Base-by-base conservation (phyloP, 1,140 invertebrate species). In the Coptotermes formosanus region DNA sequence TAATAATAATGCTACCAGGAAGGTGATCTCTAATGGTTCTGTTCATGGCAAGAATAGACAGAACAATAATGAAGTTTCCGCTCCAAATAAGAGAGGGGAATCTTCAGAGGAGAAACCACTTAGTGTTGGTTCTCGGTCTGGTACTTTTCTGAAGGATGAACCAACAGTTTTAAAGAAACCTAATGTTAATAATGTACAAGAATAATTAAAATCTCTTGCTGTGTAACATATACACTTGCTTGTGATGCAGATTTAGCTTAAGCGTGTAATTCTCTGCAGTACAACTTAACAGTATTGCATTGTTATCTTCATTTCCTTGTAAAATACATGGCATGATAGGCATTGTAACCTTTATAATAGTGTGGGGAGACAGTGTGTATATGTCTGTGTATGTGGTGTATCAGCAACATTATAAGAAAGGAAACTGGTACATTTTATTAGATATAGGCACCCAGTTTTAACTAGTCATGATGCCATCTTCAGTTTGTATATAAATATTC, bases 111-210 rank as follows among this genome's bases (percentile, higher is more conserved):
- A 84, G 25, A 84, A 30, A 30, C 85, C 19, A 14, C 85, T 44
- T 32, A 82, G 90, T 12, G 91, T 92, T 45, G 92, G 91, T 82
- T 92, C 91, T 21, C 91, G 95, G 86, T 95, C 95, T 1, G 94
- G 94, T 21, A 96, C 95, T 0, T 96, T 95, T 88, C 90, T 95
- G 16, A 95, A 95, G 89, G 95, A 95, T 88, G 94, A 95, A 89
- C 91, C 94, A 83, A 91, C 94, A 23, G 91, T 93, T 88, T 89
- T 93, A 30, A 92, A 93, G 82, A 92, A 91, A 55, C 88, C 90
- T 7, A 91, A 91, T 83, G 90, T 92, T 85, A 90, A 91, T 85
- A 90, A 91, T 12, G 89, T 90, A 48, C 90, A 91, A 85, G 91
- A 91, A 59, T 85, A 85, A 85, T 21, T 14, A 30, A 2, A 48